Evolutionary conservation across 2,888 invertebrate genomes (phyloP), one percentile per base, ranked within the genome.

Genomic region (Crocallis elinguaria): DNA sequence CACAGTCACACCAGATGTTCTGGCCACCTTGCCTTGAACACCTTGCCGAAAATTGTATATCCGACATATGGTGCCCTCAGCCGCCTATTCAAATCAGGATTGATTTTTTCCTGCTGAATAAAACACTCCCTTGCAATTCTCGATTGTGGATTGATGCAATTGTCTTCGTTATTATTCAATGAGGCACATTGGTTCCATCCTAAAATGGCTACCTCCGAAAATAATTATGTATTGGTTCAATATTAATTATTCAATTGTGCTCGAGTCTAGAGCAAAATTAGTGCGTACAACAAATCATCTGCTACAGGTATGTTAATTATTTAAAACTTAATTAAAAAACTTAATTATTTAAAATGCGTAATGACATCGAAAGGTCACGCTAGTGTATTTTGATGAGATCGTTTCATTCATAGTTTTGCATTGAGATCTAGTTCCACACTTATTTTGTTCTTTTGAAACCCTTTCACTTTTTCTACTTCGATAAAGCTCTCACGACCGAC

Each of bases 21-120:
- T 41, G 42, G 14, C 71, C 88, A 88, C 84, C 86, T 88, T 86
- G 78, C 73, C 46, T 63, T 67, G 64, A 57, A 67, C 82, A 86
- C 79, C 84, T 84, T 83, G 77, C 70, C 70, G 66, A 78, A 79
- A 76, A 76, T 79, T 60, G 51, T 67, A 67, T 69, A 53, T 49
- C 63, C 38, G 51, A 54, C 70, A 73, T 67, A 62, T 67, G 71
- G 64, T 11, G 19, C 25, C 49, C 27, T 29, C 42, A 48, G 32
- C 35, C 27, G 50, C 54, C 53, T 49, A 57, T 59, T 62, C 21
- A 58, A 64, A 66, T 55, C 32, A 43, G 45, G 25, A 53, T 46
- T 44, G 43, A 57, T 39, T 33, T 41, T 51, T 46, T 49, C 29
- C 36, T 37, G 44, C 13, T 25, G 16, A 30, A 30, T 51, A 50